Conservation (phyloP, 2,888 invertebrate genomes). For the Scaptomyza tumidula region DNA sequence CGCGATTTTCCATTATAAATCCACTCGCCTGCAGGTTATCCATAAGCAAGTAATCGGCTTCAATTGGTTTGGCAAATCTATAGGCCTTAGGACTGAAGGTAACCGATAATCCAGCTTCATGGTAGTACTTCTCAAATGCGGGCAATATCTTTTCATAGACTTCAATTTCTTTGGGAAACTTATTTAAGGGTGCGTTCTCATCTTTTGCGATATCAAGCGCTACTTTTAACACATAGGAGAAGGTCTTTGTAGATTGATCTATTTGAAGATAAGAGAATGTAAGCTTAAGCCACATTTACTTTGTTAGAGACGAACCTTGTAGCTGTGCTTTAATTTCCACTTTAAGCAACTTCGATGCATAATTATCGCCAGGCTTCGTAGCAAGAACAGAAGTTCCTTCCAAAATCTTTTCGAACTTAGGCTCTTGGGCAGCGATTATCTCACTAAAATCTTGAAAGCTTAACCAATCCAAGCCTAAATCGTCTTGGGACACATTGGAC, state of each 20-base stretch:
- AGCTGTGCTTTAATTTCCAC: constrained; percentile 61
- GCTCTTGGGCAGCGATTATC: constrained; percentile 33
- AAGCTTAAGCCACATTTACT: background rate
- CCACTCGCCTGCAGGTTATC: constrained; percentile 67
- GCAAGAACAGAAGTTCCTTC: constrained; percentile 23
- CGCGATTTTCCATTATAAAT: constrained; percentile 69
- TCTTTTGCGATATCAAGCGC: constrained; percentile 2
- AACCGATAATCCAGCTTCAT: constrained; percentile 34
- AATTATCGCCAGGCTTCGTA: constrained; percentile 70
- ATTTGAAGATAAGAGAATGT: background rate
- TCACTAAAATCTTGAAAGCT: constrained; percentile 40
- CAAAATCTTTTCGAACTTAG: constrained; percentile 46
- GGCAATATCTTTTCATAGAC: constrained; percentile 60
- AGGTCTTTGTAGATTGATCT: constrained; percentile 39
- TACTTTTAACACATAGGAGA: constrained; percentile 57
- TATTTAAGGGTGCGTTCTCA: constrained; percentile 42
- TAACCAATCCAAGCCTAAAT: constrained; percentile 39
- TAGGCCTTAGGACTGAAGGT: constrained; percentile 50
- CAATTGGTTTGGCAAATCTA: constrained; percentile 29
- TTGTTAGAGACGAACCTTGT: constrained; percentile 47
- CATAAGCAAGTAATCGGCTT: constrained; percentile 59
- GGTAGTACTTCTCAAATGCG: constrained; percentile 61
- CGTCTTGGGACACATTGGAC: background rate
- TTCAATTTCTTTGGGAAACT: constrained; percentile 68
- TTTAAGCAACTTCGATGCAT: constrained; percentile 57